Evolutionary conservation across 2,113 vertebrate genomes (phyloP), one percentile per base, ranked within the genome.

Genomic region (Rattus rattus): DNA sequence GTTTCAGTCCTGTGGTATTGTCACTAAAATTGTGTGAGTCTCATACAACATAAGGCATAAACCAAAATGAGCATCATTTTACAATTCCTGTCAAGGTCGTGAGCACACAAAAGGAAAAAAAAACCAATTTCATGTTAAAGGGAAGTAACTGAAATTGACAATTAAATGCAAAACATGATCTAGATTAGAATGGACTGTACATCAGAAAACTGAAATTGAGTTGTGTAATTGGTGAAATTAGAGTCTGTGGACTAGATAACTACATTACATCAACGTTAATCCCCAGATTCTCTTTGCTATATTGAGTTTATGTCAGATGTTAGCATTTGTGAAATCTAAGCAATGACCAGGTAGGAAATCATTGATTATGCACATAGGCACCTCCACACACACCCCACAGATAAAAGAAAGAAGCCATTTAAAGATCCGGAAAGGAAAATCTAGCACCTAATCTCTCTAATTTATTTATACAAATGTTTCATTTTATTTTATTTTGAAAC

Each of bases 301-400:
- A 49, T 28, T 92, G 69, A 76, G 5, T 89, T 88, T 88, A 36
- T 16, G 61, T 83, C 43, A 49, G 16, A 12, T 72, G 9, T 39
- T 61, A 5, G 13, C 11, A 43, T 36, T 26, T 93, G 39, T 5
- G 4, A 17, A 77, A 80, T 43, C 36, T 24, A 5, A 22, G 3
- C 30, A 30, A 24, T 85, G 1, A 54, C 5, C n/a, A 54, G 43
- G 24, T 1, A 63, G 30, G 54, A 54, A 28, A 73, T 90, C 2
- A 24, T 63, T 14, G 1, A 54, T 17, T 11, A 28, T 47, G 65
- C 30, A 24, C 36, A 92, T 10, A 76, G 39, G 14, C 17, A 47
- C n/a, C 7, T 1, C 10, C 9, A 1, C 28, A 11, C 11, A 3
- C 65, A 11, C 26, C 4, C 28, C 4, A 24, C 5, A 87, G 49